Evolutionary conservation across 1,140 invertebrate species (phyloP).

Genomic region (Sminthurides bifidus): DNA sequence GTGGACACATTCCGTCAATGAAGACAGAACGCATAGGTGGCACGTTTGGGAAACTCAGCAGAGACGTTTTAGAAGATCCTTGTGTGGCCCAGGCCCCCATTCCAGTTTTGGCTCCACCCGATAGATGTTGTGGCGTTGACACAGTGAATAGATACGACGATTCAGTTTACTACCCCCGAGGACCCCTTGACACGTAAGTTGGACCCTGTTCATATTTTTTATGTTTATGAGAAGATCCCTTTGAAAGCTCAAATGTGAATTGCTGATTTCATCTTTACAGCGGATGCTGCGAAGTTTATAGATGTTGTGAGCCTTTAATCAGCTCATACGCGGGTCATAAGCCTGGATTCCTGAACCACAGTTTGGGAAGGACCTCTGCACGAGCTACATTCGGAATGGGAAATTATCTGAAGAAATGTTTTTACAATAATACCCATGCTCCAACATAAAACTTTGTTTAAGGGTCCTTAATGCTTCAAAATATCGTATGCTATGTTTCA

Average conservation of each 20-base stretch:
- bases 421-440: conserved; percentile 22
- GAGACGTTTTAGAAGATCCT: conserved; percentile 24
- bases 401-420: conserved; percentile 28
- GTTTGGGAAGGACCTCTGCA: conserved; percentile 17
- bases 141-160: neutral
- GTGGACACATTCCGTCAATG: conserved; percentile 21
- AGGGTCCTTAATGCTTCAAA: too few species aligned
- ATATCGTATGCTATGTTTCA: too few species aligned
- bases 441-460: neutral
- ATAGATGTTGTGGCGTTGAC: neutral
- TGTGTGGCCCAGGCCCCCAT: conserved; percentile 26
- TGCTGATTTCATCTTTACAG: neutral
- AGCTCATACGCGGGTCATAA: conserved; percentile 26
- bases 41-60: conserved; percentile 9
- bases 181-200: neutral
- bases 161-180: neutral
- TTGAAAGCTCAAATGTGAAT: neutral
- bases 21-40: conserved; percentile 15
- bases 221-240: neutral
- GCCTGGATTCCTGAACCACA: conserved; percentile 28
- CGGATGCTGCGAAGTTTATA: conserved; percentile 15
- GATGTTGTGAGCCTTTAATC: conserved; percentile 21
- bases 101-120: conserved; percentile 7
- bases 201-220: neutral
- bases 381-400: conserved; percentile 25